phyloP scores from a whole-genome alignment of 2,113 vertebrate genomes.

The Syngnathus scovelli region DNA sequence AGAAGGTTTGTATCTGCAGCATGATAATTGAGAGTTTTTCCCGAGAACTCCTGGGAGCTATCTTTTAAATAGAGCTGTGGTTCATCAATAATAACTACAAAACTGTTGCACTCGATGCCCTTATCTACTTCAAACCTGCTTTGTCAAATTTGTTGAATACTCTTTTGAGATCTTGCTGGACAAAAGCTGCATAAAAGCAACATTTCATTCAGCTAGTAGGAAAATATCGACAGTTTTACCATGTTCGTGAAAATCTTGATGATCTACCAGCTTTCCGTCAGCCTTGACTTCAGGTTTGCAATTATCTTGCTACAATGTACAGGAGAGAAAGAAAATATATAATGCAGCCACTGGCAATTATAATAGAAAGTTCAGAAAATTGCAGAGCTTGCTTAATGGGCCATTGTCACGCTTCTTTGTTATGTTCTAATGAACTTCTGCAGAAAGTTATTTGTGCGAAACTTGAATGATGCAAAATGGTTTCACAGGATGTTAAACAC shows the following conservation, averaged over 20 bases:
- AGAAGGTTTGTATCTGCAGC: conserved; percentile 14
- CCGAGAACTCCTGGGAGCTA: background rate
- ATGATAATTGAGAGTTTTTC: conserved; percentile 26
- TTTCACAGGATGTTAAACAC: conserved; percentile 5
- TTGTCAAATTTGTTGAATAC: background rate
- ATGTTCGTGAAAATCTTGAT: background rate
- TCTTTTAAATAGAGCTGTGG: background rate
- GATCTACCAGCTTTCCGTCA: background rate
- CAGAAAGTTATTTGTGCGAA: background rate
- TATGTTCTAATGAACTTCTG: background rate
- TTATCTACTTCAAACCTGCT: background rate
- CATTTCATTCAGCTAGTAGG: background rate
- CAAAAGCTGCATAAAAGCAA: background rate
- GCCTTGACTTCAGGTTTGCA: background rate
- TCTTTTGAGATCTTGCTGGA: background rate
- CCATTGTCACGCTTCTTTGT: conserved; percentile 1
- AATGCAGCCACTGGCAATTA: background rate
- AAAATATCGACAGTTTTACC: background rate
- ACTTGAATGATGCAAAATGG: background rate
- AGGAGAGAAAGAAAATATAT: background rate
- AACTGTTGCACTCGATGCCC: background rate
- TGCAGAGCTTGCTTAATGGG: background rate
- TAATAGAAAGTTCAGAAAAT: background rate
- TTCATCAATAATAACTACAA: background rate
- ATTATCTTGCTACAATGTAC: background rate